A percentile compares a stretch with the other conserved stretches of the same genome.
phyloP scores from a whole-genome alignment of 2,797 vertebrate species.

The Corythornis leucogaster region DNA sequence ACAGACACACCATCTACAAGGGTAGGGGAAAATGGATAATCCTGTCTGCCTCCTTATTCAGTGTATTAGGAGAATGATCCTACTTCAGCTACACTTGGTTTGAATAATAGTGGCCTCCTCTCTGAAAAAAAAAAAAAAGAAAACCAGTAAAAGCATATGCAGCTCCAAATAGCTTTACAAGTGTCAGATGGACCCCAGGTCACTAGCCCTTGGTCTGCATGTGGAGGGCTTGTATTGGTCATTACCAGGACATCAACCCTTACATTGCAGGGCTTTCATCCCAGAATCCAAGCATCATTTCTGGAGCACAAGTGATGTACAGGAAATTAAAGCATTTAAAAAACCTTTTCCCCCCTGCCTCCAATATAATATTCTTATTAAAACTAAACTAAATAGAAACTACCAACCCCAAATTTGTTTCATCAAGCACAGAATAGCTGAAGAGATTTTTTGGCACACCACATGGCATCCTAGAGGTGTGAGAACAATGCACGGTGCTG shows the following conservation, averaged over 20 bases:
- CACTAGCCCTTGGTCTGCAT: neutral
- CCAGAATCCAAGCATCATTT: rapidly evolving
- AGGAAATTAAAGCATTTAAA: neutral
- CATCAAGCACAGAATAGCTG: neutral
- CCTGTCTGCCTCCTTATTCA: neutral
- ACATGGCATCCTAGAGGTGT: neutral
- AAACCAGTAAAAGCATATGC: neutral
- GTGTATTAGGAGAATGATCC: neutral
- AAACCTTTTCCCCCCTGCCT: rapidly evolving
- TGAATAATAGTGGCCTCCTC: neutral
- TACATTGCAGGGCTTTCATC: neutral
- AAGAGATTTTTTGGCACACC: neutral
- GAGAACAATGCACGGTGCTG: neutral
- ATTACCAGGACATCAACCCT: neutral
- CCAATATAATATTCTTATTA: neutral
- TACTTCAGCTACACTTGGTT: neutral
- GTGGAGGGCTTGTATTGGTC: neutral
- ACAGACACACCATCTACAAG: too few relatives aligned
- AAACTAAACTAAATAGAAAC: neutral
- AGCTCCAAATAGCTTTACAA: neutral
- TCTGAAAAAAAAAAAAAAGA: neutral
- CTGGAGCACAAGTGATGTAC: neutral
- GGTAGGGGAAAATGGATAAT: neutral
- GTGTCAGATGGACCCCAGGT: neutral
- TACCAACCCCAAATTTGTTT: neutral